Base-by-base conservation (phyloP, 2,113 vertebrate genomes). In the Ondatra zibethicus region DNA sequence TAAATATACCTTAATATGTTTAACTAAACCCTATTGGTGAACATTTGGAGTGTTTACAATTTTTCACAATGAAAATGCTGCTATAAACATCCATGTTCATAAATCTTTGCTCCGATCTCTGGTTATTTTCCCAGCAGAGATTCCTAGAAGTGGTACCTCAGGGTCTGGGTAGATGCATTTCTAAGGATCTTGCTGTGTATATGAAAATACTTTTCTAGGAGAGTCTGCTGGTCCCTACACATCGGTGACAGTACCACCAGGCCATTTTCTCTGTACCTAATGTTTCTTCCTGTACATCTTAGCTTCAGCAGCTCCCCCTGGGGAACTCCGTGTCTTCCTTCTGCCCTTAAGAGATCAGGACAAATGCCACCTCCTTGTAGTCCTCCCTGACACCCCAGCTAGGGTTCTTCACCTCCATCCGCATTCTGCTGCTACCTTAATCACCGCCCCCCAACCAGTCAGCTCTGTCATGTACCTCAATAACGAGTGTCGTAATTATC, bases 1-100 rank as follows among this genome's bases (percentile, higher is more conserved):
- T 97, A 97, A 97, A 97, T 94, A 97, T 23, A 92, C 89, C 90
- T 98, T 97, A 94, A 94, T 96, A 90, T 96, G 95, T 97, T 94
- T 97, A 97, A 47, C 92, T 87, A 91, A 96, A 84, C 55, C 82
- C 47, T 93, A 70, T 81, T 87, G 76, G 92, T 92, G 96, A 88
- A n/a, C 80, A 96, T 96, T 93, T 94, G 88, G 84, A 94, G 80
- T 90, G 95, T 92, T 97, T 96, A 96, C 96, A 96, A 96, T 95
- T 92, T 97, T 93, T 97, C 97, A 97, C 95, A 96, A 93, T 97
- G 96, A 97, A 96, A 98, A 97, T 85, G 80, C 78, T 93, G 94
- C 89, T 96, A 95, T 97, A 96, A 97, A 96, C 96, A 93, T 90
- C 85, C 95, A 52, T 88, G 93, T 88, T 94, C 96, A 96, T 97